phyloP scores from a whole-genome alignment of 1,140 invertebrate genomes.

The Eufriesea mexicana region DNA sequence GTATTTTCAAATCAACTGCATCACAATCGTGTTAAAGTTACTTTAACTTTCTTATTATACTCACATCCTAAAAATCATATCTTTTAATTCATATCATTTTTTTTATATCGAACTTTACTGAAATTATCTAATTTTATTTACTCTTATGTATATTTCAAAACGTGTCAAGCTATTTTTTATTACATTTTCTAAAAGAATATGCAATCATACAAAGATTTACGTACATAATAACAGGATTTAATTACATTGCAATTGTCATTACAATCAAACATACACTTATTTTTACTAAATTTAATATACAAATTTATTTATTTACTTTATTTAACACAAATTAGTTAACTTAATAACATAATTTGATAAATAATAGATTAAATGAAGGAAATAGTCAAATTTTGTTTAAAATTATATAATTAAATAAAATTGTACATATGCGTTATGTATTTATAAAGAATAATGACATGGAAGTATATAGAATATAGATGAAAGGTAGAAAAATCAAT shows the following conservation, averaged over 20 bases:
- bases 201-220: too few relatives aligned
- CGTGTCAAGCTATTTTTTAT: too few relatives aligned
- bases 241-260: neutral
- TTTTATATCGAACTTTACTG: neutral
- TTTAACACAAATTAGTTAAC: neutral
- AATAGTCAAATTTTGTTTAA: neutral
- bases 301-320: too few relatives aligned
- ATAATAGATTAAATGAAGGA: neutral
- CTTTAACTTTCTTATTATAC: too few relatives aligned
- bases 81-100: neutral
- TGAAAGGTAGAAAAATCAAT: neutral
- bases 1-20: too few relatives aligned
- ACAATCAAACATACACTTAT: neutral
- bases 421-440: too few relatives aligned
- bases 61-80: neutral
- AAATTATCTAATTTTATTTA: too few relatives aligned
- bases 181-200: too few relatives aligned
- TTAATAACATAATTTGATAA: neutral
- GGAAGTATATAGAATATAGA: neutral
- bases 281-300: neutral
- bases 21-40: too few relatives aligned
- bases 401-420: too few relatives aligned
- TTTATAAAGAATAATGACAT: neutral
- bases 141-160: too few relatives aligned
- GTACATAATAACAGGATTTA: neutral